Base-by-base conservation (phyloP, 2,113 vertebrate species). In the Xyrauchen texanus region DNA sequence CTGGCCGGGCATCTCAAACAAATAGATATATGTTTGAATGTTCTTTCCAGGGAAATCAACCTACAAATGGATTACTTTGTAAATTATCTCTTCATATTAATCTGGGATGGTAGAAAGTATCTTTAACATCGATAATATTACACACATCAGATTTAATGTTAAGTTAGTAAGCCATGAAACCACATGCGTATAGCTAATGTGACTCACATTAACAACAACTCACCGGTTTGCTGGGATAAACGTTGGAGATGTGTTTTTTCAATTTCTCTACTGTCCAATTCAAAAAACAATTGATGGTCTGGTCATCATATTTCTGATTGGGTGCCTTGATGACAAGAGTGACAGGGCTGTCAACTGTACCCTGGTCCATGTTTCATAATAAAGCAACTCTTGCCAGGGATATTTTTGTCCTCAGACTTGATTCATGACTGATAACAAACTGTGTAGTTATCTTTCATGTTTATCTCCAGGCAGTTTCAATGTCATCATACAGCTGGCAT, bases 251-350 rank as follows among this genome's bases (percentile, higher is more conserved):
- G 85, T 99, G 97, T 52, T 83, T 88, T 88, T 99, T 99, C 52
- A 99, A 91, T 82, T 88, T 94, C 90, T 95, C 96, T 89, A 98
- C 97, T 0, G 96, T 99, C 97, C 97, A 98, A 88, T 95, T 92
- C 83, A 96, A 91, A 85, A 95, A 96, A 90, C 97, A 99, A 92
- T 89, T 94, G 81, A 99, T 92, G 77, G 96, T 96, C 92, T 97
- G 96, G 90, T 99, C 97, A 68, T 95, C 93, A 89, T 97, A 97
- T 16, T 96, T 98, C 93, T 98, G 96, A 89, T 99, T 98, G 85
- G 97, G 97, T 15, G 97, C 94, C 85, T 96, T 97, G 75, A 99
- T 96, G 88, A 98, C 90, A 84, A 98, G 91, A 68, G 95, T 98
- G 81, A 98, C 95, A 6, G 96, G 95, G 86, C 87, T 91, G 82